A percentile compares a stretch with the other conserved stretches of the same genome.
Conservation (phyloP, 2,113 vertebrate species). For the Bothrops jararaca region DNA sequence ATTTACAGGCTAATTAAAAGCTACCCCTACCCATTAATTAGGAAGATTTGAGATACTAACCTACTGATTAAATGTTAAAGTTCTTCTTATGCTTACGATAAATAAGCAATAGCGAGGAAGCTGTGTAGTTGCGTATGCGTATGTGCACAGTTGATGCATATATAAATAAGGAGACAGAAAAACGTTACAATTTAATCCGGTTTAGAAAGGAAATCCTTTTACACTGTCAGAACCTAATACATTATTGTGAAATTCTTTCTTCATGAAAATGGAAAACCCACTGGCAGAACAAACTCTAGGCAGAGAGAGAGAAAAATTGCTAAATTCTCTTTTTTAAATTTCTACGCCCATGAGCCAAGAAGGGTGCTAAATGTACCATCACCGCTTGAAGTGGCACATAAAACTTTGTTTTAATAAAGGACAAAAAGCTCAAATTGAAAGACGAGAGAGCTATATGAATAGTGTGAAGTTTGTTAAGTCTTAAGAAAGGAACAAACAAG, state of each 20-base stretch:
- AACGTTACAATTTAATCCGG: not conserved
- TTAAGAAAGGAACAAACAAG: not conserved
- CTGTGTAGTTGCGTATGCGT: no score
- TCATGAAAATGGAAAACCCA: not conserved
- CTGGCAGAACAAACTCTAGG: not conserved
- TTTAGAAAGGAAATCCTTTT: not conserved
- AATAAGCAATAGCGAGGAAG: not conserved
- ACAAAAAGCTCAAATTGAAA: not conserved
- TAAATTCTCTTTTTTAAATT: not conserved
- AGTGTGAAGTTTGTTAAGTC: not conserved
- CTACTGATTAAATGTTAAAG: constrained; percentile 12
- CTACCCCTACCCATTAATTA: constrained; percentile 2
- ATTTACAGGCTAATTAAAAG: constrained; percentile 8
- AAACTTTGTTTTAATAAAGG: not conserved
- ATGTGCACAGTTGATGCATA: not conserved
- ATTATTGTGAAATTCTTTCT: not conserved
- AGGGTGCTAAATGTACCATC: not conserved
- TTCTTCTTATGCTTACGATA: not conserved
- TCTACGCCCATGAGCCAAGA: no score
- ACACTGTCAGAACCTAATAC: not conserved
- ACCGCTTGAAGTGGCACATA: not conserved
- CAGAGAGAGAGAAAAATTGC: not conserved
- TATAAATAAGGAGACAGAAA: not conserved
- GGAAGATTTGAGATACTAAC: constrained; percentile 4
- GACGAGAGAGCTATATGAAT: not conserved